A percentile compares a stretch with the other conserved stretches of the same genome.
Evolutionary conservation across 2,113 vertebrate genomes (phyloP).

Genomic region (Chitala chitala): DNA sequence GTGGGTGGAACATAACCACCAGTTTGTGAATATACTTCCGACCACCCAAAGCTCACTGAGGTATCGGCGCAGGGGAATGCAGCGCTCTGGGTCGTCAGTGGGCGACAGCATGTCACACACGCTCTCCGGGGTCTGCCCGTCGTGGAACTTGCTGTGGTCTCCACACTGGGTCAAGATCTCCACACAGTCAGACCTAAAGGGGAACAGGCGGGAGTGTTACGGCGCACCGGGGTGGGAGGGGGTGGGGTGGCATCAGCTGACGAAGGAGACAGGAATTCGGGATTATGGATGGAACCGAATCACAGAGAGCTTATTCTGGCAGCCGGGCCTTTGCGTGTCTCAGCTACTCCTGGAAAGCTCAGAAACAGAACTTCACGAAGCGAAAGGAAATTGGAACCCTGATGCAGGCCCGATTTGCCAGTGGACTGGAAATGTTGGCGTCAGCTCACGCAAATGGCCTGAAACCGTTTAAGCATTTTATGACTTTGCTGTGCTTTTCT

Average conservation of each 20-base stretch:
- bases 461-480: neutral
- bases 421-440: neutral
- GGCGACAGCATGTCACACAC: conserved; percentile 92
- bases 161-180: conserved; percentile 95
- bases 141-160: conserved; percentile 80
- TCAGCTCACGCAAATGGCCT: neutral
- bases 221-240: neutral
- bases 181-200: conserved; percentile 85
- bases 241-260: neutral
- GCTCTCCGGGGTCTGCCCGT: conserved; percentile 86
- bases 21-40: neutral
- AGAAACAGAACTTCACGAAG: neutral
- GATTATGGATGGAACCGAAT: neutral
- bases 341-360: neutral
- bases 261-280: too few species aligned
- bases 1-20: too few species aligned
- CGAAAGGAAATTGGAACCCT: neutral
- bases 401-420: neutral
- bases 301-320: neutral
- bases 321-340: neutral
- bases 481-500: neutral
- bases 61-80: conserved; percentile 88
- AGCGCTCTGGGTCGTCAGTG: conserved; percentile 82
- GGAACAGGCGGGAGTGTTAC: too few species aligned
- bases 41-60: conserved; percentile 71